Base-by-base conservation (phyloP, 2,888 invertebrate species). In the Acanthopleura granulata region DNA sequence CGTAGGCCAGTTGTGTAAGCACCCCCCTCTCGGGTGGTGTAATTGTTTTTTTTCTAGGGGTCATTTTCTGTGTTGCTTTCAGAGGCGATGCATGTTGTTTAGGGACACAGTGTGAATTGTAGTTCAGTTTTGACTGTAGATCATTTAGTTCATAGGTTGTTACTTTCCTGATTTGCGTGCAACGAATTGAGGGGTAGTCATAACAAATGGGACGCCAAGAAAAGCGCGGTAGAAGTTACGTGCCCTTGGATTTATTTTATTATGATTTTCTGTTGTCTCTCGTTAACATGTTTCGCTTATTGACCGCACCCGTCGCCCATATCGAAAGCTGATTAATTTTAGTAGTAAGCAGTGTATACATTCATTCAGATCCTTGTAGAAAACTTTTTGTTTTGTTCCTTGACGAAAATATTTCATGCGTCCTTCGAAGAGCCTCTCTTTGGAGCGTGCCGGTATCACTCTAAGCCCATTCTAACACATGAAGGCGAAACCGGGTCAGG, bases 191-290 rank as follows among this genome's bases (percentile, higher is more conserved):
- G 29, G 66, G 66, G 66, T 66, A 16, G 22, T 66, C 16, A 66
- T 18, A 22, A 27, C 16, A 16, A 27, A 27, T 66, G 66, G 22
- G 16, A 66, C 18, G 1, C 66, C 29, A 15, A 25, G 25, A 66
- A 66, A 66, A 66, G 66, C 66, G 66, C 66, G 66, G 66, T 66
- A 66, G 27, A 66, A 66, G 66, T 66, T 66, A 66, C 66, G 66
- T 66, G 27, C 66, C 66, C 66, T 66, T 66, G 22, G 66, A 66
- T 66, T 25, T 66, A 57, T 57, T 57, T 57, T 57, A 66, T 66
- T 66, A 66, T 66, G 25, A 66, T 27, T 66, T 66, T 66, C 66
- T 66, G 57, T n/a, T 57, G 15, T 27, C 66, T 22, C 29, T 12
- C 66, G 66, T 27, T 3, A 3, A 14, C 22, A 66, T 66, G 22